Percentiles rank a stretch among this genome's conserved stretches.
These are phyloP conservation scores for Cinclus mexicanus DNA, from an alignment of 2,113 vertebrate genomes.

Conservation along the genomic window DNA sequence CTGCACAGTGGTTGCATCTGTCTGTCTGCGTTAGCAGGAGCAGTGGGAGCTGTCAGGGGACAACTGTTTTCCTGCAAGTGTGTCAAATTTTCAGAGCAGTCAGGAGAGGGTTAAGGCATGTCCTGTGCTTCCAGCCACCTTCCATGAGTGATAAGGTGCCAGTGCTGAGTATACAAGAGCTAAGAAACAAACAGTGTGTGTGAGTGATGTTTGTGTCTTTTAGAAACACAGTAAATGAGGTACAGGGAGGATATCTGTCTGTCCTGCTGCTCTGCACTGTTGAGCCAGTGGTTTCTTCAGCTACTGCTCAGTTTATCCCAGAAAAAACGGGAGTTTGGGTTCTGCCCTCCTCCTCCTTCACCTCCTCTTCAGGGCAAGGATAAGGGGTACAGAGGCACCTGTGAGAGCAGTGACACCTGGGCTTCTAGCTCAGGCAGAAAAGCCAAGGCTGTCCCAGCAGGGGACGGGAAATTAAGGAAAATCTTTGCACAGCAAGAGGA, in stretches of 20 bases:
- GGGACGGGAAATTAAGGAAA: background rate
- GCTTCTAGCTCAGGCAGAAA: background rate
- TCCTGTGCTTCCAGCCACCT: background rate
- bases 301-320: background rate
- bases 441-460: constrained; percentile 11
- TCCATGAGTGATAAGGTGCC: background rate
- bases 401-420: background rate
- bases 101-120: constrained; percentile 1
- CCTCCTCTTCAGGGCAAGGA: background rate
- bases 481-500: background rate
- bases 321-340: background rate
- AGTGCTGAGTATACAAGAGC: background rate
- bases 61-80: background rate
- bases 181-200: background rate
- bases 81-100: background rate
- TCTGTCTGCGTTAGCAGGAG: background rate
- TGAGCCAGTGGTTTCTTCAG: background rate
- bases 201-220: background rate
- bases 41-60: accelerated
- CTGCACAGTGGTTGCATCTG: background rate
- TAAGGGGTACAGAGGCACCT: background rate
- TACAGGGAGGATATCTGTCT: background rate
- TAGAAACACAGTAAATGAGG: background rate
- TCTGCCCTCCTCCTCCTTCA: background rate
- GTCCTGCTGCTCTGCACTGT: background rate